Base-by-base conservation (phyloP, 2,797 vertebrate genomes). In the Pteropus rufus region DNA sequence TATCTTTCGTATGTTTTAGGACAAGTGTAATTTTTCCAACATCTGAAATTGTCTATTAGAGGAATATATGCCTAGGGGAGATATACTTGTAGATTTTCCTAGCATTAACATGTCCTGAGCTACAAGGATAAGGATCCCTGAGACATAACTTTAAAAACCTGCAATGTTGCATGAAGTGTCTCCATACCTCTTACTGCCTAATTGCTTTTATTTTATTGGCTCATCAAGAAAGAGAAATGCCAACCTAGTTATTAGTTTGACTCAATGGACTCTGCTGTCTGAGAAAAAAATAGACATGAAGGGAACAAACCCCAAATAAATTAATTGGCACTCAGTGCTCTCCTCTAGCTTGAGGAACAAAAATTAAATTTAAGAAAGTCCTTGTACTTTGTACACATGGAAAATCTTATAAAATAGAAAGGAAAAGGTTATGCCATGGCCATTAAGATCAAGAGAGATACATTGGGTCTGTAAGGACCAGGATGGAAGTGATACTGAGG, bases 21-120 rank as follows among this genome's bases (percentile, higher is more conserved):
- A 88, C 19, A 87, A 89, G 36, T 21, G 46, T 11, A 70, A 29
- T 29, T 86, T 96, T 89, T 79, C 65, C 39, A 83, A 65, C 64
- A 62, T 94, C 60, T 86, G 26, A 72, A 89, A 67, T 81, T 76
- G 24, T 52, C 86, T 96, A 10, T 95, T 93, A n/a, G 21, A 96
- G 81, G 46, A 88, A 93, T 89, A 56, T 18, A 80, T 93, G 76
- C 70, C 23, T 73, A 80, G 29, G 11, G 39, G 49, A 49, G 49
- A 34, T 24, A 85, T 29, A 64, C 56, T 72, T 62, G 9, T 84
- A 70, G 41, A 79, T 56, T 87, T 91, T 86, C 76, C 65, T 70
- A 62, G 67, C 70, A 69, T 31, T 79, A 56, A 60, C 56, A 16
- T 75, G 34, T 94, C 81, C 65, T 44, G 39, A 67, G 24, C 16